Evolutionary conservation across 2,888 invertebrate species (phyloP), one percentile per base, ranked within the genome.

Genomic region (Teleogryllus oceanicus): DNA sequence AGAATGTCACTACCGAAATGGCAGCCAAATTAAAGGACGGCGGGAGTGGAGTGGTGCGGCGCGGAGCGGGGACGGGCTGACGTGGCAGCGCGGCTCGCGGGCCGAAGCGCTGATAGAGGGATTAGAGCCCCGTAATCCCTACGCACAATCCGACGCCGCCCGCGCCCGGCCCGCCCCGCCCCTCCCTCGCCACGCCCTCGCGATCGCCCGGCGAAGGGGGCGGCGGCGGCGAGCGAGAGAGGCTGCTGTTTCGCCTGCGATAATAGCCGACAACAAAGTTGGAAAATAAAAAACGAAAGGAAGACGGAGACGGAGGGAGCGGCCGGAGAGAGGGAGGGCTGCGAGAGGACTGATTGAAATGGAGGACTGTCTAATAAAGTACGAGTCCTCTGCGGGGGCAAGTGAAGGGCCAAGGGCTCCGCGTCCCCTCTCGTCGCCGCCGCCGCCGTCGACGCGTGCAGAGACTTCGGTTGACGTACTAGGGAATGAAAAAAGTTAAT

Each of bases 51-150:
- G 24, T 18, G 37, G 18, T 4, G 74, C 8, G 49, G 62, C 49
- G 51, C n/a, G 49, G 37, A 12, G 37, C 11, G 75, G 10, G 11
- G 77, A 49, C n/a, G 80, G 74, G 78, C n/a, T 50, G 49, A 49
- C 50, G 78, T 49, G 49, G 75, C 21, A 49, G 20, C n/a, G 75
- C 21, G 49, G 20, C n/a, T 76, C 78, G 24, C 50, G 49, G 20
- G 49, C 74, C 37, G 74, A 75, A 49, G 78, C 77, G 74, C 77
- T 77, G 78, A 80, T 81, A 78, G 77, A 75, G 78, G 80, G 78
- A 78, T 79, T 80, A 78, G 50, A 78, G 78, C 75, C 80, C 76
- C 78, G 74, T 76, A 80, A 78, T 79, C 81, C 80, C 78, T 75
- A 78, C 80, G 75, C 78, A 49, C 81, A 76, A 37, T 75, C 74